Base-by-base conservation (phyloP, 2,797 vertebrate genomes). In the Argya squamiceps region DNA sequence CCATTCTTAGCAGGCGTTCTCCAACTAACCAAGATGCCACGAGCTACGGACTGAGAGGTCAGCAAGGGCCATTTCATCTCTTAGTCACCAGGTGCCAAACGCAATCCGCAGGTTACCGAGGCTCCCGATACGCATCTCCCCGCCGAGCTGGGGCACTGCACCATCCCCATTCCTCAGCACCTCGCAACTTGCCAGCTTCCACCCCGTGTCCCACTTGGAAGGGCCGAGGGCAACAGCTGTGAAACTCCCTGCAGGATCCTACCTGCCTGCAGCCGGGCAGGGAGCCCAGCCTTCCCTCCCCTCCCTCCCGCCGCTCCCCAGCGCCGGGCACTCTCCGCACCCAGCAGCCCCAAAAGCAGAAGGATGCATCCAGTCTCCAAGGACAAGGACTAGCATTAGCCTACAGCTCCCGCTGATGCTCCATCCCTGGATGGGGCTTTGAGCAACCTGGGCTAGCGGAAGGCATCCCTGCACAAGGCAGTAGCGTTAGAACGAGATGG, bases 221-320 rank as follows among this genome's bases (percentile, higher is more conserved):
- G 32, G 22, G 78, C 75, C 32, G 11, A 44, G 14, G 37, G 60
- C 75, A 88, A 67, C 95, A 96, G 88, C 94, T 80, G 95, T 27
- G 60, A 49, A 56, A 44, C 71, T 59, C 59, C 34, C 78, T 59
- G 89, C 95, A 84, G 84, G 95, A 84, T 59, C 81, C 46, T 93
- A 96, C 96, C 95, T 92, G 91, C 84, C 96, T 41, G 49, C 79
- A 41, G 88, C 76, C 30, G 69, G 90, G 88, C 92, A 65, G n/a
- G 9, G 32, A 50, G 81, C 84, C 62, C 81, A 47, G 68, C 70
- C 46, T 12, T 10, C 7, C 78, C 34, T 15, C 44, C 63, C 73
- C 83, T 49, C 69, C 58, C 39, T 30, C 49, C 27, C 49, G 19
- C 78, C 14, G 21, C 58, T 14, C 53, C 71, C 74, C 44, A 32